Conservation (phyloP, 1,140 invertebrate genomes). For the Chrysomallon squamiferum region DNA sequence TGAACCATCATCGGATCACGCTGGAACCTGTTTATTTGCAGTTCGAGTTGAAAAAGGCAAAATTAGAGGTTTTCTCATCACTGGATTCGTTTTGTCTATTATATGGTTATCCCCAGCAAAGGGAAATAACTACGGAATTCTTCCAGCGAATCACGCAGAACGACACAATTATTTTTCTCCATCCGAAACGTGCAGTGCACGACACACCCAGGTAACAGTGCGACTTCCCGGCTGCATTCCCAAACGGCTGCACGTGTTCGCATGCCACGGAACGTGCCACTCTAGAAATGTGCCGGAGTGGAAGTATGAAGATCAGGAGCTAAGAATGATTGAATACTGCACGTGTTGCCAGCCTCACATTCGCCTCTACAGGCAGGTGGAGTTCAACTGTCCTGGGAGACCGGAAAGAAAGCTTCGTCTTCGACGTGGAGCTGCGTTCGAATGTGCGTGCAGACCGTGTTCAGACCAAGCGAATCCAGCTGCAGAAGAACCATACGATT, state of each 20-base stretch:
- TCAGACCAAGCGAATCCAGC: conserved; percentile 11
- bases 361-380: not conserved
- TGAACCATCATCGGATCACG: not conserved
- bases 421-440: not conserved
- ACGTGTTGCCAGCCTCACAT: conserved; percentile 21
- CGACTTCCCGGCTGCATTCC: conserved; percentile 11
- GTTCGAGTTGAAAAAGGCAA: not conserved
- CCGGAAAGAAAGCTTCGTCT: not conserved
- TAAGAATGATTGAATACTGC: conserved; percentile 17
- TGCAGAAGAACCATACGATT: conserved; percentile 22
- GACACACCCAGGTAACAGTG: not conserved
- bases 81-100: not conserved
- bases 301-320: conserved; percentile 13
- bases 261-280: conserved; percentile 22
- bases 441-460: conserved; percentile 24
- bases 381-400: conserved; percentile 7
- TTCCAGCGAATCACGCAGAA: not conserved
- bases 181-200: conserved; percentile 2
- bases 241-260: conserved; percentile 7
- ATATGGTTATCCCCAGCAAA: not conserved
- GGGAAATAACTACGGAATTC: not conserved
- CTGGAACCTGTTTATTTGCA: not conserved
- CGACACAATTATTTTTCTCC: not conserved
- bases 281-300: conserved; percentile 26
- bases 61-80: not conserved